phyloP scores from a whole-genome alignment of 2,888 invertebrate species.

The Drosophila rellima region DNA sequence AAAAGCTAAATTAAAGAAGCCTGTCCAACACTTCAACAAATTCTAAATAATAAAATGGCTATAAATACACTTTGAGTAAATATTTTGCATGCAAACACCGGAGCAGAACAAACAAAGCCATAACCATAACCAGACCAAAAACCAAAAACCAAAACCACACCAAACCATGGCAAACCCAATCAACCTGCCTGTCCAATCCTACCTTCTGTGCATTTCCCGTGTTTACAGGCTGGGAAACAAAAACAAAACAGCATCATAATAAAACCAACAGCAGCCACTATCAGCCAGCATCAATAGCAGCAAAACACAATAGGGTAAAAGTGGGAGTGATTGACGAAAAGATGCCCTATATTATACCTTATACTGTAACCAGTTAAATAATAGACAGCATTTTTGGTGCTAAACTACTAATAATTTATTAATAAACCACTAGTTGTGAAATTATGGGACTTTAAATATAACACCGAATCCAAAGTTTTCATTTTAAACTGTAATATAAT shows the following conservation, averaged over 20 bases:
- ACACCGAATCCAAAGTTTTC: no score
- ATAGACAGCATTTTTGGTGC: no score
- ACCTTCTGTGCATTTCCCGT: background rate
- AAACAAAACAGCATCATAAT: conserved; percentile 44
- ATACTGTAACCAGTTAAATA: no score
- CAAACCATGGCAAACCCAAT: conserved; percentile 10
- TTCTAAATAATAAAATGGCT: conserved; percentile 65
- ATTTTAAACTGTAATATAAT: no score
- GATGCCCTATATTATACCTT: background rate
- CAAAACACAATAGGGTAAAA: background rate
- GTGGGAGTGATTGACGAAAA: background rate
- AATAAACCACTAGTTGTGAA: no score
- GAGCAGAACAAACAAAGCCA: conserved; percentile 12
- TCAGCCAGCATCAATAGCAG: conserved; percentile 9
- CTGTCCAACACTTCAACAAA: conserved; percentile 48
- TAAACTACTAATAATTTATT: no score
- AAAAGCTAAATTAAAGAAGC: conserved; percentile 20
- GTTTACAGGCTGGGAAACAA: conserved; percentile 18
- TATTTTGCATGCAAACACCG: conserved; percentile 55
- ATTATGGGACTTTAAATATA: no score
- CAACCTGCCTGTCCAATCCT: conserved; percentile 15
- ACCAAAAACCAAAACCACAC: background rate
- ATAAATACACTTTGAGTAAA: conserved; percentile 67
- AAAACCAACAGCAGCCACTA: conserved; percentile 35
- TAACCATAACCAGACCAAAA: conserved; percentile 17